A percentile compares a stretch with the other conserved stretches of the same genome.
Evolutionary conservation across 64 coral and sea anemone genomes (phyloP).

Genomic region (Hydrozoanthus tunicans): DNA sequence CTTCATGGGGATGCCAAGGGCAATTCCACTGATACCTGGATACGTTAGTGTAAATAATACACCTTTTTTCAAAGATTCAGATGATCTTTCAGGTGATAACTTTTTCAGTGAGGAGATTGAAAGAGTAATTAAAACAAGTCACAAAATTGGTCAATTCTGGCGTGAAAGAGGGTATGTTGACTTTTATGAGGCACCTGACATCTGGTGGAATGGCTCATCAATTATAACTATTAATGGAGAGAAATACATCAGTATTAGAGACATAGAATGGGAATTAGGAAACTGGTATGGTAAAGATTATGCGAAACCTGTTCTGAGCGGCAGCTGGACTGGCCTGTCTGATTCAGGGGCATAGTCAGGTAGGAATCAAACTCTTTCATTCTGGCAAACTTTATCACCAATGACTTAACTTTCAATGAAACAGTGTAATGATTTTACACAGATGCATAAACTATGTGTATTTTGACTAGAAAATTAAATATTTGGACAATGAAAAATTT

Average conservation of each 20-base stretch:
- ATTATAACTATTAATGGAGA: slow-evolving; percentile 63
- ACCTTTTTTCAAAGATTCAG: slow-evolving; percentile 38
- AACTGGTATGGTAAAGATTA: slow-evolving; percentile 68
- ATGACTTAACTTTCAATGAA: too few relatives aligned
- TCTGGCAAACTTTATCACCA: too few relatives aligned
- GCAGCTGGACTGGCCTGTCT: slow-evolving; percentile 47
- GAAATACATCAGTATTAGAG: slow-evolving; percentile 65
- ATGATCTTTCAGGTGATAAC: slow-evolving; percentile 40
- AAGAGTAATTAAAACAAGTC: slow-evolving; percentile 27
- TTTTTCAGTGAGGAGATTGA: slow-evolving; percentile 64
- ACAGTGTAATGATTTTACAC: too few relatives aligned
- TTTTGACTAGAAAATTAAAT: too few relatives aligned
- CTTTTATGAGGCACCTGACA: slow-evolving; percentile 56
- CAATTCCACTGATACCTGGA: slow-evolving; percentile 51
- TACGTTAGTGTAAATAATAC: slow-evolving; percentile 56
- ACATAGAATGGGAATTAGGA: slow-evolving; percentile 49
- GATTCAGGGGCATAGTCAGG: slow-evolving; percentile 8
- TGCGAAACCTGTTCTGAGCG: slow-evolving; percentile 18
- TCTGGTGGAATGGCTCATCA: slow-evolving; percentile 58
- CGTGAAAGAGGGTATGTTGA: slow-evolving; percentile 70
- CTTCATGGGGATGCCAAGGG: slow-evolving; percentile 22
- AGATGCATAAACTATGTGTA: too few relatives aligned
- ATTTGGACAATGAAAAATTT: too few relatives aligned
- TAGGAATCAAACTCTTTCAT: neutral
- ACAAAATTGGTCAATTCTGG: slow-evolving; percentile 55